phyloP scores from a whole-genome alignment of 2,797 vertebrate genomes.

The Acanthopagrus latus region DNA sequence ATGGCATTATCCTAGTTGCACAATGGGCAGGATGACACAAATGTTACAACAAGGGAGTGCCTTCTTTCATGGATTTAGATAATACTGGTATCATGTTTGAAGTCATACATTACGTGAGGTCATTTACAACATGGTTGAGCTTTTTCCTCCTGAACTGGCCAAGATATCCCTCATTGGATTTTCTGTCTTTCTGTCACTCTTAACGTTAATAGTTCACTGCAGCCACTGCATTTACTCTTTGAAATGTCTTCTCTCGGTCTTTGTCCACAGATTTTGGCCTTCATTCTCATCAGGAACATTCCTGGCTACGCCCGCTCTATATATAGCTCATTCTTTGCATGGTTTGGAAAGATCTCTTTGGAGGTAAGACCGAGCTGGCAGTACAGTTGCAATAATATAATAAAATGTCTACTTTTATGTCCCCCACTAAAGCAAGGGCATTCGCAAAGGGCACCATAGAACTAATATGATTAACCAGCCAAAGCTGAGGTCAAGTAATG shows the following conservation, averaged over 20 bases:
- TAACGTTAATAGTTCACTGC: background rate
- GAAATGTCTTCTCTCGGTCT: conserved; percentile 13
- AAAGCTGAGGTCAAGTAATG: background rate
- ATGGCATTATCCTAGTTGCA: conserved; percentile 12
- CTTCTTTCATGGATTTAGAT: conserved; percentile 2
- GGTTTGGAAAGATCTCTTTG: conserved; percentile 98
- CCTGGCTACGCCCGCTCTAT: conserved; percentile 95
- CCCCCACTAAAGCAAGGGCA: background rate
- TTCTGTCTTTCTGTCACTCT: background rate
- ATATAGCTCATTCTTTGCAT: conserved; percentile 98
- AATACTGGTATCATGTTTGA: background rate
- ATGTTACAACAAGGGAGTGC: conserved; percentile 36
- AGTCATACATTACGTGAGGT: background rate
- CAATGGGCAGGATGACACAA: background rate
- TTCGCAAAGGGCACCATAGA: background rate
- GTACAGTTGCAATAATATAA: background rate
- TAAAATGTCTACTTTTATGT: background rate
- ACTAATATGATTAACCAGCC: background rate
- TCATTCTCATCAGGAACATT: conserved; percentile 98
- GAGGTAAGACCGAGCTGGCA: conserved; percentile 87
- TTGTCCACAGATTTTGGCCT: conserved; percentile 92
- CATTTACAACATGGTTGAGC: background rate
- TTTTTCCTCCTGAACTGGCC: background rate
- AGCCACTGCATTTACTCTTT: background rate
- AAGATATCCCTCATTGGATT: background rate